Evolutionary conservation across 2,888 invertebrate species (phyloP).

Genomic region (Imbricaverruca yamaguchii): DNA sequence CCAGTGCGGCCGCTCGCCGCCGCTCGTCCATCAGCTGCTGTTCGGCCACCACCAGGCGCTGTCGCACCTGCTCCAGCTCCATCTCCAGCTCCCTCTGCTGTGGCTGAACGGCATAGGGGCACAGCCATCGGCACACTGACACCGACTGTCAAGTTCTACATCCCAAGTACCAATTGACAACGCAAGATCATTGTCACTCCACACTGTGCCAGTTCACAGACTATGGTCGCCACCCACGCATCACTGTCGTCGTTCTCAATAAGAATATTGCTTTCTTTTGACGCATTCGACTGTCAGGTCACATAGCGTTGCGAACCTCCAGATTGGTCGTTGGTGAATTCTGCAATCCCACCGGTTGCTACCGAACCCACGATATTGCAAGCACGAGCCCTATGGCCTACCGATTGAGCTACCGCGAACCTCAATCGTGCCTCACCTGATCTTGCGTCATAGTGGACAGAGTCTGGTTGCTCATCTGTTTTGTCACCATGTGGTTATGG

Average conservation of each 20-base stretch:
- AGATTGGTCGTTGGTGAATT: too few relatives aligned
- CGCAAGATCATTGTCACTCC: not conserved
- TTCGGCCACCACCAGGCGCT: not conserved
- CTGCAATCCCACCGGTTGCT: too few relatives aligned
- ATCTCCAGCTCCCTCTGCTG: not conserved
- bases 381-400: too few relatives aligned
- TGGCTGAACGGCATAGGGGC: not conserved
- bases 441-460: not conserved
- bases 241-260: too few relatives aligned
- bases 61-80: conserved; percentile 17
- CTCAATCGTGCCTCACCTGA: not conserved
- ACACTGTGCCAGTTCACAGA: not conserved
- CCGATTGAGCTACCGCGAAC: too few relatives aligned
- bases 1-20: not conserved
- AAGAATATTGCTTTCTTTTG: too few relatives aligned
- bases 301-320: too few relatives aligned
- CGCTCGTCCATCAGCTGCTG: not conserved
- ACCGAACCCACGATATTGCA: too few relatives aligned
- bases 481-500: conserved; percentile 42
- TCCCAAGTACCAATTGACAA: not conserved
- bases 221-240: not conserved
- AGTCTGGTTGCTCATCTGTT: conserved; percentile 7
- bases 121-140: not conserved
- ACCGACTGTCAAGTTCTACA: not conserved
- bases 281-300: too few relatives aligned